Evolutionary conservation across 2,888 invertebrate genomes (phyloP).

Genomic region (Spisula subtruncata): DNA sequence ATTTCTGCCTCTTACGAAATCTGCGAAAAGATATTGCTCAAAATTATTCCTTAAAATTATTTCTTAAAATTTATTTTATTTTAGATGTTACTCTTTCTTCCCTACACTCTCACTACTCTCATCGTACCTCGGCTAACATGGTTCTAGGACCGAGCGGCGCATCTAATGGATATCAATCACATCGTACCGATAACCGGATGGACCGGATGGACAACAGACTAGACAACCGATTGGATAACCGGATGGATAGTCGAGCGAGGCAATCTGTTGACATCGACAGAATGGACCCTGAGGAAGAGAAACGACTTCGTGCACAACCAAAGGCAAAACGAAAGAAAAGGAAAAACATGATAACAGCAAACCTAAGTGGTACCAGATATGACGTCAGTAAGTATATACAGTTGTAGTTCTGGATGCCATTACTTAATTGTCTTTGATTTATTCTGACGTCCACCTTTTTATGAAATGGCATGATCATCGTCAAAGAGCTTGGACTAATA

Average conservation of each 20-base stretch:
- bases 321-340: slow-evolving; percentile 79
- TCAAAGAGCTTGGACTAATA: too few species aligned
- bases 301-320: slow-evolving; percentile 59
- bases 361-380: slow-evolving; percentile 87
- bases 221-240: slow-evolving; percentile 48
- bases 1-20: too few species aligned
- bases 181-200: slow-evolving; percentile 31
- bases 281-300: slow-evolving; percentile 65
- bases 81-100: slow-evolving; percentile 78
- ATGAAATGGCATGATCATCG: too few species aligned
- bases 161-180: slow-evolving; percentile 50
- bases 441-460: too few species aligned
- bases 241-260: slow-evolving; percentile 15
- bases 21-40: too few species aligned
- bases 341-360: slow-evolving; percentile 82
- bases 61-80: not conserved
- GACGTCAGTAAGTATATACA: slow-evolving; percentile 84
- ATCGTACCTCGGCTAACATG: slow-evolving; percentile 66
- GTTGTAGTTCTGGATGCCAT: too few species aligned
- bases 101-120: slow-evolving; percentile 75
- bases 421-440: too few species aligned
- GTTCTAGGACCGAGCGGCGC: slow-evolving; percentile 60
- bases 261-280: slow-evolving; percentile 33
- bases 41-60: too few species aligned
- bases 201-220: too few species aligned